Evolutionary conservation across 2,888 invertebrate genomes (phyloP), one percentile per base, ranked within the genome.

Genomic region (Eurois occulta): DNA sequence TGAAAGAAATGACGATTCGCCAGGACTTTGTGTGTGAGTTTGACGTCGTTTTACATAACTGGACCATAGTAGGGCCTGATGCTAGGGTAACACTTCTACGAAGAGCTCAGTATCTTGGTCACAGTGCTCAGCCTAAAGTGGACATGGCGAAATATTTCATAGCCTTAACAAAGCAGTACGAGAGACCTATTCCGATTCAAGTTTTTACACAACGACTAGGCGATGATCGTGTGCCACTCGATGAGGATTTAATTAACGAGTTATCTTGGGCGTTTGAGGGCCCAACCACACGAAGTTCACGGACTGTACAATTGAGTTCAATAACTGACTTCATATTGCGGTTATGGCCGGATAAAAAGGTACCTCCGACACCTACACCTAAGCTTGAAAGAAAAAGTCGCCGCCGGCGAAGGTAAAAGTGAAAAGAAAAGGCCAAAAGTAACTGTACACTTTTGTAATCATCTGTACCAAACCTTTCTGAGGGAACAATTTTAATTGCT

Each of bases 81-180:
- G 52, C 86, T 3, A 90, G 92, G 78, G 87, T 88, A 58, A 21
- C 92, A 43, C 64, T 93, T 69, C 72, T 94, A 52, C 85, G 86
- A 24, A 85, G 94, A 82, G 92, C 90, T 7, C 86, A 90, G 13
- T 93, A 82, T 77, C 86, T 94, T 0, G 87, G 91, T 10, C 0
- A n/a, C 7, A 64, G 7, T 7, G 24, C 38, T 38, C 86, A 76
- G 64, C 72, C 81, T 18, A 83, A 80, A 72, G 64, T 86, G 2
- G 91, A 93, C 68, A 80, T 91, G 21, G 87, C 86, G 1, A 48
- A 90, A 16, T 91, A 88, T 77, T 91, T 92, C 72, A 80, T 91
- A 66, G 58, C 32, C 60, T 73, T 82, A 68, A 62, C 69, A 18
- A 82, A 83, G 38, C 55, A 78, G 65, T 48, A 46, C 13, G 6